Conservation (phyloP, 2,113 vertebrate genomes). For the Chloebia gouldiae region DNA sequence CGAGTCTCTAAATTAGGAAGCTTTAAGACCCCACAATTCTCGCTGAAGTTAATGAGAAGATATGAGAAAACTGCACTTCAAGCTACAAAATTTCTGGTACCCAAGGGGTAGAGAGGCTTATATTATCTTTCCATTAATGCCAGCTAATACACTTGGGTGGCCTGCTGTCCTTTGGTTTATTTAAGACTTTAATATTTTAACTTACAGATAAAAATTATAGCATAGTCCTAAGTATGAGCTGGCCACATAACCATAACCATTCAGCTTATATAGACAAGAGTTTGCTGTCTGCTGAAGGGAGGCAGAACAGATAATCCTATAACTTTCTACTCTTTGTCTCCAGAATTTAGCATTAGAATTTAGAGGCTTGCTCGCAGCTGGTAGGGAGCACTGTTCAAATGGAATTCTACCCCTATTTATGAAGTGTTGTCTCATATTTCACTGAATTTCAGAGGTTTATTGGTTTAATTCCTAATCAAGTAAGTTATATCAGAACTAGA, state of each 20-base stretch:
- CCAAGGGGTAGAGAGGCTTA: not conserved
- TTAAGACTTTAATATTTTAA: constrained; percentile 18
- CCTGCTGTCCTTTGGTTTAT: not conserved
- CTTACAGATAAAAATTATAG: not conserved
- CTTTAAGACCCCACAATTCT: not conserved
- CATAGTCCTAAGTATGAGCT: not conserved
- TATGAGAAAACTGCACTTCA: not conserved
- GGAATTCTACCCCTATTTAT: not conserved
- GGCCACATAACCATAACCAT: not conserved
- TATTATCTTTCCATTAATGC: not conserved
- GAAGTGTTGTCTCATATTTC: constrained; percentile 20
- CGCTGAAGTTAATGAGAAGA: not conserved
- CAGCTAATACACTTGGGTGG: not conserved
- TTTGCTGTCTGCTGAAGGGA: constrained; percentile 20
- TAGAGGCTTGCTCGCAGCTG: not conserved
- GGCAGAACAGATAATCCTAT: constrained; percentile 10
- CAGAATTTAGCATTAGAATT: constrained; percentile 18
- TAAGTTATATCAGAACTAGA: constrained; percentile 16
- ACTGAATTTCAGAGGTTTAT: not conserved
- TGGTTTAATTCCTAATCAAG: constrained; percentile 16
- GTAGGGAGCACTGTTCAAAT: not conserved
- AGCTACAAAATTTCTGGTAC: not conserved
- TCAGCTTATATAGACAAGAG: not conserved
- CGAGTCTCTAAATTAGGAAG: not conserved
- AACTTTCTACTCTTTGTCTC: not conserved